These are phyloP conservation scores for Diarsia dahlii DNA, from an alignment of 2,888 invertebrate species.

Conservation along the genomic window DNA sequence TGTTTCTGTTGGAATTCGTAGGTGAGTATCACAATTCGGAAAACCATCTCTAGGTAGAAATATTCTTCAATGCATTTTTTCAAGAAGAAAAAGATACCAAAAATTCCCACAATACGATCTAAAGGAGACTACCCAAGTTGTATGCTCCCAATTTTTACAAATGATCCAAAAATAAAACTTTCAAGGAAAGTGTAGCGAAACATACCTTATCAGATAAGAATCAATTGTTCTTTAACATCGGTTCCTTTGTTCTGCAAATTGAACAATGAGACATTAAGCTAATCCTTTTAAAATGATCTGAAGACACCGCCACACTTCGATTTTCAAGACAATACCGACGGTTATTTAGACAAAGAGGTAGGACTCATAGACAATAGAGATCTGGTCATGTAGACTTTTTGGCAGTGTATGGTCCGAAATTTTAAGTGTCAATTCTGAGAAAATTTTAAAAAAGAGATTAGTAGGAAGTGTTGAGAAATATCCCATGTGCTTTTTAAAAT, in stretches of 20 bases:
- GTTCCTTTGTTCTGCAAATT: constrained; percentile 74
- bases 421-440: neutral
- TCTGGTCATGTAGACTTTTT: constrained; percentile 25
- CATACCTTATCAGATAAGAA: constrained; percentile 73
- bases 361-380: constrained; percentile 5
- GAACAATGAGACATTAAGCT: constrained; percentile 78
- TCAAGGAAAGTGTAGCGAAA: constrained; percentile 49
- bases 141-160: constrained; percentile 9
- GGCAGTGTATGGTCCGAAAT: constrained; percentile 13
- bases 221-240: constrained; percentile 68
- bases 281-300: constrained; percentile 76
- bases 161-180: constrained; percentile 27
- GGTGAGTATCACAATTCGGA: constrained; percentile 2
- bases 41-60: constrained; percentile 12
- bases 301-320: constrained; percentile 62
- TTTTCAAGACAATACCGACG: constrained; percentile 39
- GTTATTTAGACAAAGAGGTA: constrained; percentile 17
- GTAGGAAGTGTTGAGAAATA: neutral
- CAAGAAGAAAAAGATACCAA: neutral
- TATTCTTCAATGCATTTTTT: neutral
- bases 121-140: neutral
- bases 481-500: neutral
- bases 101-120: constrained; percentile 15
- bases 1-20: neutral
- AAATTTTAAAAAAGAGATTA: neutral